Conservation (phyloP, 2,888 invertebrate species). For the Cheilosia scutellata region DNA sequence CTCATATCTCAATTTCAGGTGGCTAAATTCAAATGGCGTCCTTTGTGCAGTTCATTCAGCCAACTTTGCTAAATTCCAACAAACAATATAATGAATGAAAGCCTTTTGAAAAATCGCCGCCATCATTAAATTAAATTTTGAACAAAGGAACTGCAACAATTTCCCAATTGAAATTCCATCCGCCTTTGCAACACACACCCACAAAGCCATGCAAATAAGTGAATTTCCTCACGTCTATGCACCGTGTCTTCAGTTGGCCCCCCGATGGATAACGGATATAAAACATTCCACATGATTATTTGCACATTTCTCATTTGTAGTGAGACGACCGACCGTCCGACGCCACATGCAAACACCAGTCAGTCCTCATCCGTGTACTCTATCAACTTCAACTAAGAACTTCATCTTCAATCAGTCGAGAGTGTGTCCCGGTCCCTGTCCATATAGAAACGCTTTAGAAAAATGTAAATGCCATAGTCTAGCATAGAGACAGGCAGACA, state of each 20-base stretch:
- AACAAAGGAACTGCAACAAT: conserved; percentile 22
- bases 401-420: conserved; percentile 49
- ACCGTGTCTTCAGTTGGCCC: not conserved
- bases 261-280: conserved; percentile 43
- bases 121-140: conserved; percentile 18
- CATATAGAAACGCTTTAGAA: conserved; percentile 24
- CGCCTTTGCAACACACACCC: not conserved
- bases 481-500: conserved; percentile 3
- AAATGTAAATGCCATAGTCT: conserved; percentile 32
- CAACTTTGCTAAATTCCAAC: too few relatives aligned
- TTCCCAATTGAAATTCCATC: conserved; percentile 12
- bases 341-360: conserved; percentile 32
- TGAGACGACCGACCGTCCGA: conserved; percentile 20
- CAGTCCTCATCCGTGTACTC: not conserved
- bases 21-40: too few relatives aligned
- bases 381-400: conserved; percentile 16
- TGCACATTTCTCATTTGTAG: conserved; percentile 55
- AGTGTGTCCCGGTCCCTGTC: not conserved
- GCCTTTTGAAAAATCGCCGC: not conserved
- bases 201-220: conserved; percentile 34
- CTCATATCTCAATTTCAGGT: too few relatives aligned
- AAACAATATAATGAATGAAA: not conserved
- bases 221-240: conserved; percentile 38
- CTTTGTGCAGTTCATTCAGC: too few relatives aligned
- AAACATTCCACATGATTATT: conserved; percentile 67